A percentile compares a stretch with the other conserved stretches of the same genome.
These are phyloP conservation scores for Chironomus riparius DNA, from an alignment of 2,888 invertebrate genomes.

Conservation along the genomic window DNA sequence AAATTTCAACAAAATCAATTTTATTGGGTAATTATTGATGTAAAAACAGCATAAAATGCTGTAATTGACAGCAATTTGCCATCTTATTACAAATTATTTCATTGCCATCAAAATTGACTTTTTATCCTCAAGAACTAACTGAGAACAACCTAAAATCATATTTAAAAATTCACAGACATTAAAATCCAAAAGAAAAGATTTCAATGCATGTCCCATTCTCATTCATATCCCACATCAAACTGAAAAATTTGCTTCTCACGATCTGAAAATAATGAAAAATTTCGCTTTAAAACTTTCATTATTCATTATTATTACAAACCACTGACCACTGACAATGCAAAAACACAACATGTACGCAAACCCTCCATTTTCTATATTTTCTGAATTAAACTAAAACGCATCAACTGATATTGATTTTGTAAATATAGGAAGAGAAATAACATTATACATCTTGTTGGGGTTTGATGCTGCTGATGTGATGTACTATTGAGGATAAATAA, in stretches of 20 bases:
- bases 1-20: too few species aligned
- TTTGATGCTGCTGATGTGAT: not conserved
- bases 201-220: not conserved
- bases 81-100: too few species aligned
- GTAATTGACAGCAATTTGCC: too few species aligned
- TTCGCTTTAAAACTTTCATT: not conserved
- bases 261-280: too few species aligned
- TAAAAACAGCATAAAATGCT: too few species aligned
- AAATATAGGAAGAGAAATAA: not conserved
- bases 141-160: too few species aligned
- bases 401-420: not conserved
- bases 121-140: too few species aligned
- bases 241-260: too few species aligned
- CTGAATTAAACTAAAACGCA: too few species aligned
- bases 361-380: not conserved
- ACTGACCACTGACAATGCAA: constrained; percentile 21
- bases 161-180: too few species aligned
- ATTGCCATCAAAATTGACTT: too few species aligned
- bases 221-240: not conserved
- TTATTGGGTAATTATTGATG: too few species aligned
- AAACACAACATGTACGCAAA: not conserved
- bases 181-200: not conserved
- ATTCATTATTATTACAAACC: not conserved
- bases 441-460: not conserved
- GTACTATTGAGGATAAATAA: constrained; percentile 8